Evolutionary conservation across 1,140 invertebrate species (phyloP), one percentile per base, ranked within the genome.

Genomic region (Palaemon carinicauda): DNA sequence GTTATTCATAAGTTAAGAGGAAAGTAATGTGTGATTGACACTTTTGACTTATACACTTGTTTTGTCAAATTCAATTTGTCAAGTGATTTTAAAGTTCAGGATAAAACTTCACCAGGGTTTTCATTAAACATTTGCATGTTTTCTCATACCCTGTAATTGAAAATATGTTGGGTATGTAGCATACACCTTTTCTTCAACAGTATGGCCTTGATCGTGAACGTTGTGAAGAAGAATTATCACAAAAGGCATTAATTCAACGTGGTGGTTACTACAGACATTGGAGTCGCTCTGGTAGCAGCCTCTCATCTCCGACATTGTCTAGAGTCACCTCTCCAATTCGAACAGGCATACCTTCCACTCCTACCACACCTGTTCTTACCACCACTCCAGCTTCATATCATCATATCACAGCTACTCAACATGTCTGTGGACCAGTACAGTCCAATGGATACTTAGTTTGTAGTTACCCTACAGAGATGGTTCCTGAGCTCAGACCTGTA

Each of bases 231-330:
- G 88, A 89, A 71, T 53, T 89, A 53, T 83, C 77, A 10, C 84
- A 80, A 53, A 80, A 81, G 79, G 80, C 83, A 17, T 60, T 87
- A 21, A 71, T 84, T 17, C 82, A 87, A 33, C 87, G 75, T 50
- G 82, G 88, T 19, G 88, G 88, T 29, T 89, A 89, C 75, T 87
- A 89, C 56, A 74, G 83, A 24, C 88, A 85, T 19, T 89, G 88
- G 88, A 77, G 80, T 17, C 80, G 87, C 19, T 41, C 83, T 21
- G 24, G 77, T 60, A 86, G 83, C 21, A 56, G 29, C 29, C 56
- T 79, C 4, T 82, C 80, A 17, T 82, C 80, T 17, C 75, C 80
- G 4, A 56, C 87, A 50, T 10, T 41, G 17, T 88, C 87, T 33
- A 65, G 78, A n/a, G 75, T 80, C 41, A 80, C 86, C 81, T 83